phyloP scores from a whole-genome alignment of 1,140 invertebrate species.

The Augochlora pura region DNA sequence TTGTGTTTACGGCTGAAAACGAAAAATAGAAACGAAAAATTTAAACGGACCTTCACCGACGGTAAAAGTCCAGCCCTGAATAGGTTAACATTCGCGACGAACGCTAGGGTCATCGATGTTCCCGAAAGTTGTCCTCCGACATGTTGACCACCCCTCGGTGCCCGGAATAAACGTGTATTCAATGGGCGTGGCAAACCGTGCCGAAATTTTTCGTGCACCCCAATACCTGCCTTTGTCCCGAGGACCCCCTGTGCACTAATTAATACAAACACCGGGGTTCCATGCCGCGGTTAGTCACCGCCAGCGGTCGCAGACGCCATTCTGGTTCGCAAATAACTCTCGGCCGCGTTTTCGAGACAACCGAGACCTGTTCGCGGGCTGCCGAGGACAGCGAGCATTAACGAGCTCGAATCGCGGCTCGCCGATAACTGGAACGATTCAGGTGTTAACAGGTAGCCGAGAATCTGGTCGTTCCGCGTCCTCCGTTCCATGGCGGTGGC shows the following conservation, averaged over 20 bases:
- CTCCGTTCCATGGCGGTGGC: background rate
- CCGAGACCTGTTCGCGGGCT: no score
- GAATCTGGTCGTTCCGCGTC: background rate
- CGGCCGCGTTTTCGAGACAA: background rate
- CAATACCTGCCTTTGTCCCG: background rate
- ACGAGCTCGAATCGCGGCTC: no score
- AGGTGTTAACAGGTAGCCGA: background rate
- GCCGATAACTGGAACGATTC: background rate
- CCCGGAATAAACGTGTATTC: background rate
- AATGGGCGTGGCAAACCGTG: slow-evolving; percentile 12
- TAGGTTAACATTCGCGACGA: no score
- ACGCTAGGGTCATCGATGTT: background rate
- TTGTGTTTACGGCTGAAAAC: no score
- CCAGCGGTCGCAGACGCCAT: no score
- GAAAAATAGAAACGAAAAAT: no score
- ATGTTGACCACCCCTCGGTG: background rate
- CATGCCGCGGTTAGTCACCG: background rate
- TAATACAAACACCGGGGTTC: background rate
- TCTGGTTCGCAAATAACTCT: background rate
- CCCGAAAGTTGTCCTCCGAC: background rate
- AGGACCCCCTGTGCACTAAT: background rate
- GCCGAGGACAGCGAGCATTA: no score
- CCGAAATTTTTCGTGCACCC: background rate
- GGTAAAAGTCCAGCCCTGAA: no score
- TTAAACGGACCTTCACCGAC: no score